Conservation (phyloP, 2,888 invertebrate species). For the Caenorhabditis becei region DNA sequence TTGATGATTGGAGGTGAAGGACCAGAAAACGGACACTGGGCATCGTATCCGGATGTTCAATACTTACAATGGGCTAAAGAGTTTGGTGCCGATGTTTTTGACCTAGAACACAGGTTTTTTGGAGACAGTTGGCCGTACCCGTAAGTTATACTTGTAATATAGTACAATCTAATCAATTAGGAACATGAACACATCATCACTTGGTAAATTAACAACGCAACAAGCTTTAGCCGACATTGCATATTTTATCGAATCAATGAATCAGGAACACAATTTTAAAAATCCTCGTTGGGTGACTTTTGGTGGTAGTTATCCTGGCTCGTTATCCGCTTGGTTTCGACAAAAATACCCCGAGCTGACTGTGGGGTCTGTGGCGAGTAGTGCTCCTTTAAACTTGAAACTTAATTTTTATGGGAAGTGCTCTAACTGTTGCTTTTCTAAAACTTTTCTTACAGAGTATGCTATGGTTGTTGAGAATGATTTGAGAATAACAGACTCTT, state of each 20-base stretch:
- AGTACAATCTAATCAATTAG: constrained; percentile 21
- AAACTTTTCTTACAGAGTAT: constrained; percentile 65
- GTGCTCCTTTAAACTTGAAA: constrained; percentile 70
- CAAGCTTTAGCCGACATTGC: constrained; percentile 73
- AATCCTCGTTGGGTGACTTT: constrained; percentile 79
- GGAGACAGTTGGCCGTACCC: constrained; percentile 69
- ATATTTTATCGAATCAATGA: constrained; percentile 71
- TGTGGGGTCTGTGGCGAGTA: constrained; percentile 72
- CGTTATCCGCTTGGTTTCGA: constrained; percentile 74
- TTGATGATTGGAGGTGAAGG: constrained; percentile 77
- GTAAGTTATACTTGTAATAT: constrained; percentile 33
- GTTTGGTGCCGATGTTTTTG: constrained; percentile 70
- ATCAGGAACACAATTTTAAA: constrained; percentile 62
- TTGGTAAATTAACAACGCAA: constrained; percentile 65
- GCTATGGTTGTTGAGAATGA: constrained; percentile 75
- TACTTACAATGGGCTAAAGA: constrained; percentile 70
- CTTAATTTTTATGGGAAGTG: constrained; percentile 70
- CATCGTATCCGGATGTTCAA: constrained; percentile 60
- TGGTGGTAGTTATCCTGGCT: constrained; percentile 77
- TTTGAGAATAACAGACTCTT: constrained; percentile 55
- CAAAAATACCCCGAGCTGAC: constrained; percentile 72
- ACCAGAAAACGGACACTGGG: constrained; percentile 68
- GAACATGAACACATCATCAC: constrained; percentile 66
- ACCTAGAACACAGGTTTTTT: constrained; percentile 73
- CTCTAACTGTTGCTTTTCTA: no score